Percentiles rank a stretch among this genome's conserved stretches.
phyloP scores from a whole-genome alignment of 2,888 invertebrate species.

The Nesidiocoris tenuis region DNA sequence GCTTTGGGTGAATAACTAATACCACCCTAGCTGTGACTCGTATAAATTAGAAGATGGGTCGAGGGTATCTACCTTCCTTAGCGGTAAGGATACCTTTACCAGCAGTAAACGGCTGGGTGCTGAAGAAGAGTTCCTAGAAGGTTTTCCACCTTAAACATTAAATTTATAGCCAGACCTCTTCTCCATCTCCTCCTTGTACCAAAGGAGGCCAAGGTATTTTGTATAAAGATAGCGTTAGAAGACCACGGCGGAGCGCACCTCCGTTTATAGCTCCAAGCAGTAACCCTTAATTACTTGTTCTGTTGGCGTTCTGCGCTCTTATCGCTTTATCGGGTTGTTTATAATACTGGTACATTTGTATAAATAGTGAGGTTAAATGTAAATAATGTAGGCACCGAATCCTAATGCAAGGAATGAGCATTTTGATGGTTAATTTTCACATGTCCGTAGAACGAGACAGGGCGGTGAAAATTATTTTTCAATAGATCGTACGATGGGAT shows the following conservation, averaged over 20 bases:
- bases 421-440: no score
- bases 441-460: no score
- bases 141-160: slow-evolving; percentile 41
- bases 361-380: no score
- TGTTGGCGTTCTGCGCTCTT: not conserved
- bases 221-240: not conserved
- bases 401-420: no score
- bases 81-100: not conserved
- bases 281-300: not conserved
- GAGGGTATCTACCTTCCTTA: not conserved
- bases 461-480: no score
- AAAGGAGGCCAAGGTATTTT: not conserved
- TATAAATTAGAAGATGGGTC: slow-evolving; percentile 41
- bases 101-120: not conserved
- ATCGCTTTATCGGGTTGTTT: not conserved
- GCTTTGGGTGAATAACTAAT: slow-evolving; percentile 42
- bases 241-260: not conserved
- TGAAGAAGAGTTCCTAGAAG: slow-evolving; percentile 7
- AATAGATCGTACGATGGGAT: no score
- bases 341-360: no score
- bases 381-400: no score
- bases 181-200: not conserved
- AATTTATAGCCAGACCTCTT: slow-evolving; percentile 32
- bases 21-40: slow-evolving; percentile 38
- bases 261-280: not conserved